Percentiles rank a stretch among this genome's conserved stretches.
phyloP scores from a whole-genome alignment of 2,888 invertebrate genomes.

The Rutpela maculata region DNA sequence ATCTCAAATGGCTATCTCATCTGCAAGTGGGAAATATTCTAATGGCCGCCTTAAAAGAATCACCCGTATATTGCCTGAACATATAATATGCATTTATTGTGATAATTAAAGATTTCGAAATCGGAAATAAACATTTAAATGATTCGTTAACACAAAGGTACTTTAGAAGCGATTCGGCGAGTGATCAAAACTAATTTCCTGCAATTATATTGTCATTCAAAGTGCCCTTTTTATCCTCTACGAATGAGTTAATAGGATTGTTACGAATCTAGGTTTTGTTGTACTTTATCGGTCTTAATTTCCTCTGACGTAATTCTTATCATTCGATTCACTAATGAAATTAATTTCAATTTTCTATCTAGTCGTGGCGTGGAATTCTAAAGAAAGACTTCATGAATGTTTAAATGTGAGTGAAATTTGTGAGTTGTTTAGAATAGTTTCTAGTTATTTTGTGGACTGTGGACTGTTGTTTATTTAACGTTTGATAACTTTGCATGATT shows the following conservation, averaged over 20 bases:
- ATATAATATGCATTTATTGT: background rate
- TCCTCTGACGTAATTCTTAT: slow-evolving; percentile 6
- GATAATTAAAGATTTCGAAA: background rate
- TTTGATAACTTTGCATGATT: no score
- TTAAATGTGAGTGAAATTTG: no score
- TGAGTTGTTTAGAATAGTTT: no score
- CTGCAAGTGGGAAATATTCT: no score
- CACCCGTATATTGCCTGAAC: no score
- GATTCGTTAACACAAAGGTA: background rate
- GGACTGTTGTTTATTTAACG: no score
- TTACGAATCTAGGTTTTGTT: background rate
- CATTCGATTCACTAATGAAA: background rate
- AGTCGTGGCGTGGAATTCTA: background rate
- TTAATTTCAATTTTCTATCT: background rate
- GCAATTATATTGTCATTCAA: background rate
- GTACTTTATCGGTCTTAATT: slow-evolving; percentile 16
- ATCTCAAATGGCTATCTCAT: no score
- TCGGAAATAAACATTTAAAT: background rate
- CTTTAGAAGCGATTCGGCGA: background rate
- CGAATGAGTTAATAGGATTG: background rate
- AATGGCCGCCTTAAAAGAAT: no score
- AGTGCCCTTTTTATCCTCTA: background rate
- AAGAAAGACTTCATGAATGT: background rate
- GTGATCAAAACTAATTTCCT: background rate
- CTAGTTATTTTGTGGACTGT: no score